Evolutionary conservation across 2,113 vertebrate genomes (phyloP).

Genomic region (Lophochroa leadbeateri): DNA sequence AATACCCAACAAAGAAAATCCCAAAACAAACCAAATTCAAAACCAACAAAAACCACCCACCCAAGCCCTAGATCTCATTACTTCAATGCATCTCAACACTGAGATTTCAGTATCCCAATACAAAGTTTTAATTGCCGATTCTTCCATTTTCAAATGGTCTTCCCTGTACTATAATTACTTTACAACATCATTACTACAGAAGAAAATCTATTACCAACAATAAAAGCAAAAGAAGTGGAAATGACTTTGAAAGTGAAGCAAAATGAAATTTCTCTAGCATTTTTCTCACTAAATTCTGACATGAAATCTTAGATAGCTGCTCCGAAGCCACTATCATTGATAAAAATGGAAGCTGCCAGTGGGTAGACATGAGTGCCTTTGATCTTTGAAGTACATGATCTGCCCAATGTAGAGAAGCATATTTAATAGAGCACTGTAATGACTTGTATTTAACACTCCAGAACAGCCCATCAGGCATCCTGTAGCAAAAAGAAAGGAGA

Average conservation of each 20-base stretch:
- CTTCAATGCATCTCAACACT: background rate
- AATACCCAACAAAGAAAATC: accelerated
- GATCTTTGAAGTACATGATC: background rate
- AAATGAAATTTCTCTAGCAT: background rate
- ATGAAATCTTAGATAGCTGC: background rate
- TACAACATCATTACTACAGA: background rate
- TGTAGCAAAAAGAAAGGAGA: background rate
- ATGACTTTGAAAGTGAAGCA: background rate
- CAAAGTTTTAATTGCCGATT: background rate
- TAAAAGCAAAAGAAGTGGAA: background rate
- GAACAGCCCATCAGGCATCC: background rate
- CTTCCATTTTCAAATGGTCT: background rate
- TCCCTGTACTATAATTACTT: background rate
- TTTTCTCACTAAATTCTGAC: background rate
- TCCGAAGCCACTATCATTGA: background rate
- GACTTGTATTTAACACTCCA: background rate
- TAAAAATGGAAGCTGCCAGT: background rate
- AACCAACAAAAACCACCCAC: background rate
- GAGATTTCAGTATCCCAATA: background rate
- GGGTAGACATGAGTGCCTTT: background rate
- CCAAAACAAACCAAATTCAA: background rate
- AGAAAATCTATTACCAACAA: background rate
- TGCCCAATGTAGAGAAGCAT: background rate
- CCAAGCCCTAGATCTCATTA: background rate
- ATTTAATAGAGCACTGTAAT: background rate